Base-by-base conservation (phyloP, 2,797 vertebrate genomes). In the Gadopsis marmoratus region DNA sequence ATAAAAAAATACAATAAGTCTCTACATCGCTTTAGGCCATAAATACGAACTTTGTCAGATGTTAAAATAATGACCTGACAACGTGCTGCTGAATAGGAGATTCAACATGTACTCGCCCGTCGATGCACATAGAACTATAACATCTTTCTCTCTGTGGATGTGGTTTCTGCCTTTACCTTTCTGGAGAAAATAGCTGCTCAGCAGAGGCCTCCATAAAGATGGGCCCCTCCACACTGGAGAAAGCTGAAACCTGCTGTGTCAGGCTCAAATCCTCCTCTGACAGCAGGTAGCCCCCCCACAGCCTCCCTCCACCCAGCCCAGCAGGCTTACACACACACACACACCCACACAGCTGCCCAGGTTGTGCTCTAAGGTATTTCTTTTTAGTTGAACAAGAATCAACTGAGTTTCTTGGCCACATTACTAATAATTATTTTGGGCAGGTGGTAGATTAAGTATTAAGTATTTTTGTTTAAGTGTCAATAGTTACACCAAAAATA, bases 181-280 rank as follows among this genome's bases (percentile, higher is more conserved):
- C 85, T 89, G 93, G 87, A 89, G 88, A 92, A 82, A 92, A 91
- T 86, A 91, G 92, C 76, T 93, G 95, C 85, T 94, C 94, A 58
- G 92, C 94, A 76, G 96, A 96, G 85, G 96, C 96, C 95, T 96
- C 96, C 97, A 96, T 96, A 96, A 95, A 97, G 96, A 96, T 88
- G 81, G 96, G 96, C 94, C 96, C 94, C 95, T 97, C 96, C 88
- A 96, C 80, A 85, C 76, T 95, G 95, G 84, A 87, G 94, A 97
- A 78, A 68, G 94, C 92, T 87, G 96, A 96, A 90, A 97, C 95
- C 95, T 97, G 96, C 86, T 96, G 96, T 78, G 89, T 91, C 88
- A 96, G 92, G 91, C 94, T 96, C 95, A 95, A 93, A 92, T 96
- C 96, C 89, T 96, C 92, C 78, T 96, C 94, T 92, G 95, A 92